These are phyloP conservation scores for Ormyrus rosae DNA, from an alignment of 2,888 invertebrate species.

Conservation along the genomic window DNA sequence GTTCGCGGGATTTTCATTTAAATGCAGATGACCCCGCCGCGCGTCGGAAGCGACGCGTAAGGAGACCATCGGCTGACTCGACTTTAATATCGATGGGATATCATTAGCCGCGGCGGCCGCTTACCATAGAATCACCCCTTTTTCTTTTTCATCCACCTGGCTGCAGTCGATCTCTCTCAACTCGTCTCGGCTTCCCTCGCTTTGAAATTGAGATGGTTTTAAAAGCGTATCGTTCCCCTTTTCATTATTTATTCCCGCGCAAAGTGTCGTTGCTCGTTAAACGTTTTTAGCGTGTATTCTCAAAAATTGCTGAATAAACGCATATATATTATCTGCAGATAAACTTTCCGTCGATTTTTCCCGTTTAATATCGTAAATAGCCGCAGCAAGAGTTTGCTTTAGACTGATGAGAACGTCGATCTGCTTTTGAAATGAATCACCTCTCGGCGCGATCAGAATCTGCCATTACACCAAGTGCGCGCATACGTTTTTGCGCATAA, in stretches of 20 bases:
- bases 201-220: constrained; percentile 2
- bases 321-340: background rate
- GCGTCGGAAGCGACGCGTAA: constrained; percentile 43
- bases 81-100: constrained; percentile 70
- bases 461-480: constrained; percentile 29
- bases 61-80: constrained; percentile 60
- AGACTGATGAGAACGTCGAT: constrained; percentile 1
- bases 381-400: no score
- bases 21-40: constrained; percentile 68
- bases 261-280: background rate
- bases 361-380: background rate
- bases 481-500: constrained; percentile 31
- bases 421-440: constrained; percentile 11
- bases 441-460: constrained; percentile 18
- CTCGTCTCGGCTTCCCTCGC: no score
- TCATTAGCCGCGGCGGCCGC: constrained; percentile 60
- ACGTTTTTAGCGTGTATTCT: background rate
- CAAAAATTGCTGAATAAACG: no score
- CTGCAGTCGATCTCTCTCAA: constrained; percentile 7
- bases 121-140: constrained; percentile 16
- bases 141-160: background rate
- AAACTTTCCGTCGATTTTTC: background rate
- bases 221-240: background rate
- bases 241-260: background rate
- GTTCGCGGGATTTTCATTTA: constrained; percentile 67